Conservation (phyloP, 2,888 invertebrate genomes). For the Aphrophora alni region DNA sequence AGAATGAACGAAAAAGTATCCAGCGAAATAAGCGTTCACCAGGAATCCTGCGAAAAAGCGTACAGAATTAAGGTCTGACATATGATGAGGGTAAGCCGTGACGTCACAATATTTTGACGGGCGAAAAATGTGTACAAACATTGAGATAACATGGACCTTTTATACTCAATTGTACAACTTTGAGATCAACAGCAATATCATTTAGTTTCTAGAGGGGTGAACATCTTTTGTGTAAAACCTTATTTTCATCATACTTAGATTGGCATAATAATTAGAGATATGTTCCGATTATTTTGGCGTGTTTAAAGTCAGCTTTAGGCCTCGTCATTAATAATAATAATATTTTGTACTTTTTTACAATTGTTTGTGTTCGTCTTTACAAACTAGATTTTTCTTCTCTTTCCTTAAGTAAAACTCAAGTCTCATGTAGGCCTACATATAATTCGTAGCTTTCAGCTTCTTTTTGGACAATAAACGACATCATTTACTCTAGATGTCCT, state of each 20-base stretch:
- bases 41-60: no score
- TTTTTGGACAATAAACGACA: not conserved
- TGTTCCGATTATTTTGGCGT: no score
- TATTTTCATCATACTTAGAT: not conserved
- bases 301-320: not conserved
- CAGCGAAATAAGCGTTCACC: no score
- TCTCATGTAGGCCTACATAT: not conserved
- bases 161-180: not conserved
- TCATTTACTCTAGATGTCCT: not conserved
- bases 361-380: not conserved
- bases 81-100: not conserved
- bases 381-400: not conserved
- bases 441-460: not conserved
- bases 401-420: not conserved
- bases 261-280: not conserved
- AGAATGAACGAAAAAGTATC: no score
- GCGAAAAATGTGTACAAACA: not conserved
- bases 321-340: not conserved
- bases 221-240: not conserved
- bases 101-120: not conserved
- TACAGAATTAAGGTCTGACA: not conserved
- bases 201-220: not conserved
- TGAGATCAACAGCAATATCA: not conserved
- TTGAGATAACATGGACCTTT: not conserved
- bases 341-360: not conserved